Percentiles rank a stretch among this genome's conserved stretches.
Conservation (phyloP, 2,113 vertebrate species). For the Capra hircus region DNA sequence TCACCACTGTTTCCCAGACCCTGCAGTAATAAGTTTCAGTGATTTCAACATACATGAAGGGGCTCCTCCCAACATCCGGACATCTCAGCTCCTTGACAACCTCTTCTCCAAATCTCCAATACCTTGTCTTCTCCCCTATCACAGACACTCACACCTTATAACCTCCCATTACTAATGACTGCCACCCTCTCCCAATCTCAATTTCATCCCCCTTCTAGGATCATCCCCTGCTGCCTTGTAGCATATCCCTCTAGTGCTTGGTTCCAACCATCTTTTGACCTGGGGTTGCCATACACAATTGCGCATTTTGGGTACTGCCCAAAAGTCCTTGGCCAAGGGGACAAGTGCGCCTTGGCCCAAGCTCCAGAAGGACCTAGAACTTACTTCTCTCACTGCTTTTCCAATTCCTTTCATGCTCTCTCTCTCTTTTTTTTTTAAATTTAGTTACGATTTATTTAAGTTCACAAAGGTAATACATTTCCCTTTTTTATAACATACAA, state of each 20-base stretch:
- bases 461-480: constrained; percentile 1
- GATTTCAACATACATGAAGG: neutral
- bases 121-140: neutral
- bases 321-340: neutral
- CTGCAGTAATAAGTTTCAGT: neutral
- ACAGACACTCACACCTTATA: neutral
- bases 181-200: neutral
- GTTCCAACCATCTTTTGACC: neutral
- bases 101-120: neutral
- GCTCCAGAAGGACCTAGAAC: neutral
- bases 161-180: neutral
- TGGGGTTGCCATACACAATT: neutral
- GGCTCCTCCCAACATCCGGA: neutral
- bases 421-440: neutral
- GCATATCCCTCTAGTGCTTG: neutral
- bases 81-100: neutral
- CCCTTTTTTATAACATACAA: neutral
- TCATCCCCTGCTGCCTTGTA: neutral
- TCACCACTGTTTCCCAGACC: neutral
- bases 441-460: constrained; percentile 18
- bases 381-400: neutral
- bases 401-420: neutral
- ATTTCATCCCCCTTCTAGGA: neutral
- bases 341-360: neutral
- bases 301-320: neutral